Conservation (phyloP, 2,113 vertebrate genomes). For the Labeo catla region DNA sequence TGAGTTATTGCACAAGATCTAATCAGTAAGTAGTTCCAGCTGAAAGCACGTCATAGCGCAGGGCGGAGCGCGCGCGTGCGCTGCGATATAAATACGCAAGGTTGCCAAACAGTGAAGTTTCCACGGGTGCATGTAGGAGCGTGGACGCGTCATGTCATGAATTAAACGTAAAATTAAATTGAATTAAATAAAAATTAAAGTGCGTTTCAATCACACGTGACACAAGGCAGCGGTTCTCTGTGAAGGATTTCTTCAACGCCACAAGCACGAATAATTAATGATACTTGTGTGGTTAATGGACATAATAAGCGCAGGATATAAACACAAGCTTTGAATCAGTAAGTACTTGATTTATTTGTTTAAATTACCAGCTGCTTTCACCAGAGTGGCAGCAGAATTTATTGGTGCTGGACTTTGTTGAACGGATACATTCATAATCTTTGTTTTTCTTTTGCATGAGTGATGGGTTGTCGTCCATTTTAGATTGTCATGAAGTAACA, state of each 20-base stretch:
- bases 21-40: constrained; percentile 73
- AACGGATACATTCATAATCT: neutral
- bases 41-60: constrained; percentile 57
- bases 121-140: constrained; percentile 48
- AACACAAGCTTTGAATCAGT: constrained; percentile 54
- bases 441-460: constrained; percentile 40
- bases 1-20: constrained; percentile 23
- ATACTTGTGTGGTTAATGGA: neutral
- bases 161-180: constrained; percentile 26
- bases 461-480: constrained; percentile 52
- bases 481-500: neutral
- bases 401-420: neutral
- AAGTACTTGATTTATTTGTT: constrained; percentile 57
- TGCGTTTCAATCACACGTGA: neutral
- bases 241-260: neutral
- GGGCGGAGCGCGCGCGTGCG: constrained; percentile 71
- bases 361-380: neutral
- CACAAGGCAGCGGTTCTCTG: neutral
- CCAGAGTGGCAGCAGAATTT: neutral
- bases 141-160: neutral
- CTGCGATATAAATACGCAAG: constrained; percentile 79
- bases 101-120: constrained; percentile 79
- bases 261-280: neutral
- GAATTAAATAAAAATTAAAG: neutral
- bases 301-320: constrained; percentile 53